A percentile compares a stretch with the other conserved stretches of the same genome.
phyloP scores from a whole-genome alignment of 1,140 invertebrate genomes.

The Dreissena polymorpha region DNA sequence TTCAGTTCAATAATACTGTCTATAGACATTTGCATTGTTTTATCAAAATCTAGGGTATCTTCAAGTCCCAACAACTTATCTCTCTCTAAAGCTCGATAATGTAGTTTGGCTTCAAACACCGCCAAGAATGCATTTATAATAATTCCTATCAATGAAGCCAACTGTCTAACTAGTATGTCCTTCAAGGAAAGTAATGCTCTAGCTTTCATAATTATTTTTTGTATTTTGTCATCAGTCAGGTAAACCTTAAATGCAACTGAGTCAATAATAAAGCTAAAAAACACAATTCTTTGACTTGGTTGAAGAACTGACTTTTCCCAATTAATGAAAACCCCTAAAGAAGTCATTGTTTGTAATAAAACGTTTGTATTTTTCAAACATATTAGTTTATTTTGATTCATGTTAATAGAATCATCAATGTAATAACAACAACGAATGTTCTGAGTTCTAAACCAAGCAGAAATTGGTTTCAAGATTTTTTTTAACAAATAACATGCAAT shows the following conservation, averaged over 20 bases:
- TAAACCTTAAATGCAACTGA: slow-evolving; percentile 50
- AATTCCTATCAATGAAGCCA: slow-evolving; percentile 43
- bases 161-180: slow-evolving; percentile 9
- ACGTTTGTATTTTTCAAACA: slow-evolving; percentile 14
- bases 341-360: slow-evolving; percentile 22
- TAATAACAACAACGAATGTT: slow-evolving; percentile 47
- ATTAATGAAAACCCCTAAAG: slow-evolving; percentile 45
- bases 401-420: slow-evolving; percentile 53
- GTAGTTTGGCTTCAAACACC: slow-evolving; percentile 18
- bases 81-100: slow-evolving; percentile 47
- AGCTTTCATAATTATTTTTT: slow-evolving; percentile 15
- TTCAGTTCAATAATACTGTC: slow-evolving; percentile 13
- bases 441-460: slow-evolving; percentile 33
- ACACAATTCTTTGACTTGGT: slow-evolving; percentile 40
- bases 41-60: slow-evolving; percentile 41
- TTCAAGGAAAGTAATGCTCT: neutral
- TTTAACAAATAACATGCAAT: slow-evolving; percentile 34
- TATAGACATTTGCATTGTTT: slow-evolving; percentile 10
- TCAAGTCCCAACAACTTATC: slow-evolving; percentile 29
- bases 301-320: slow-evolving; percentile 46
- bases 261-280: slow-evolving; percentile 51
- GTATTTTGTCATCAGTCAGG: slow-evolving; percentile 49
- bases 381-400: slow-evolving; percentile 14
- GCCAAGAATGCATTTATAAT: slow-evolving; percentile 38
- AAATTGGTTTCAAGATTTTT: slow-evolving; percentile 39